phyloP scores from a whole-genome alignment of 2,888 invertebrate genomes.

The Caenorhabditis macrosperma region DNA sequence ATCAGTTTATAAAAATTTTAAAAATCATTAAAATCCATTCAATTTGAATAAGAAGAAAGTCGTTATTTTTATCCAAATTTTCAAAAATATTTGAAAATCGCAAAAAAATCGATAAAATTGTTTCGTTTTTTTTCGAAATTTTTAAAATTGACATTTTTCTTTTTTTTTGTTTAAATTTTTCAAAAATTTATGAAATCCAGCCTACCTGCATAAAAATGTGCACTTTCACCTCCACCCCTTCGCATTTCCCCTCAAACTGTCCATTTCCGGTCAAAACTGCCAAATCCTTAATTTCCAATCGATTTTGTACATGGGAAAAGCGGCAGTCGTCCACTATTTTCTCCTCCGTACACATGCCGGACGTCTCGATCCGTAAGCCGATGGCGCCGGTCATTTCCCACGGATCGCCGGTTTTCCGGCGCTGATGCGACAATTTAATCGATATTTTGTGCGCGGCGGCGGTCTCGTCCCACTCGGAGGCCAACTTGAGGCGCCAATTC shows the following conservation, averaged over 20 bases:
- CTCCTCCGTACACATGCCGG: neutral
- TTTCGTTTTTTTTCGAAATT: too few relatives aligned
- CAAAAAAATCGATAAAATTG: too few relatives aligned
- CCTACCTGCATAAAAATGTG: slow-evolving; percentile 29
- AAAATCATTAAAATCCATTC: too few relatives aligned
- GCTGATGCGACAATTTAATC: neutral
- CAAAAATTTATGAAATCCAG: neutral
- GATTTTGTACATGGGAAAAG: slow-evolving; percentile 7
- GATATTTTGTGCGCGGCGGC: neutral
- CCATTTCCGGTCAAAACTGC: neutral
- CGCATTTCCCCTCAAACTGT: neutral
- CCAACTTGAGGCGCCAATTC: slow-evolving; percentile 25
- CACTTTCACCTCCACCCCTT: neutral
- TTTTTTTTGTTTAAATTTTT: neutral
- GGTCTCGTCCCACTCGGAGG: neutral
- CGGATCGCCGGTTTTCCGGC: neutral
- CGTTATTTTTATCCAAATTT: neutral
- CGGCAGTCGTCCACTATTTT: neutral
- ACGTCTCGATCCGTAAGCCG: neutral
- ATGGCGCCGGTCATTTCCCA: slow-evolving; percentile 15
- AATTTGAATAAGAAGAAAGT: too few relatives aligned
- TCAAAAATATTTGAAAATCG: neutral
- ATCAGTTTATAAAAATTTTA: too few relatives aligned
- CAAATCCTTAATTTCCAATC: neutral
- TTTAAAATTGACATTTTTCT: neutral